Conservation (phyloP, 2,888 invertebrate genomes). For the Yponomeuta sedellus region DNA sequence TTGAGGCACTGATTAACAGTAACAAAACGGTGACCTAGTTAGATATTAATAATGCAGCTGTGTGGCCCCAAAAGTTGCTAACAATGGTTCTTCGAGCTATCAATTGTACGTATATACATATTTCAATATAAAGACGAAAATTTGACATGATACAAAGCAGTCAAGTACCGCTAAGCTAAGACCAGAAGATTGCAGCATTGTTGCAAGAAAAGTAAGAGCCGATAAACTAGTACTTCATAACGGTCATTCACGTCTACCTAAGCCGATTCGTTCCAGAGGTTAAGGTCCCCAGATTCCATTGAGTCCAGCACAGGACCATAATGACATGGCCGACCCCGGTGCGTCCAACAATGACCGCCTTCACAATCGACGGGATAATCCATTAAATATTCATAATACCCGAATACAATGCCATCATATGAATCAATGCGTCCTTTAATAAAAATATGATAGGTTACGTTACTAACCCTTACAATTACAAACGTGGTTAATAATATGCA, state of each 20-base stretch:
- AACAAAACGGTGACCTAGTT: not conserved
- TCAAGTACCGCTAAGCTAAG: too few relatives aligned
- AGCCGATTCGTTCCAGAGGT: slow-evolving; percentile 19
- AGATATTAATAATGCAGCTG: too few relatives aligned
- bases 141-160: too few relatives aligned
- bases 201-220: not conserved
- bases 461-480: slow-evolving; percentile 24
- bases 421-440: slow-evolving; percentile 42
- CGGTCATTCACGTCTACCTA: slow-evolving; percentile 33
- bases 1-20: not conserved
- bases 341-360: slow-evolving; percentile 48
- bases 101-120: too few relatives aligned
- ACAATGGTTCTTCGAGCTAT: too few relatives aligned
- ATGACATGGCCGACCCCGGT: slow-evolving; percentile 35
- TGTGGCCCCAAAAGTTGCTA: too few relatives aligned
- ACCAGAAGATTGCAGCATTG: not conserved
- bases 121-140: too few relatives aligned
- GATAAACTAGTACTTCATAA: slow-evolving; percentile 25
- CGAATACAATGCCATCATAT: slow-evolving; percentile 37
- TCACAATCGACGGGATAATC: slow-evolving; percentile 46
- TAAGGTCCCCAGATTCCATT: slow-evolving; percentile 17
- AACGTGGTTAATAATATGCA: slow-evolving; percentile 14
- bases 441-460: slow-evolving; percentile 25
- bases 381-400: slow-evolving; percentile 62
- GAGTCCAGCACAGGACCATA: slow-evolving; percentile 38